Conservation (phyloP, 2,797 vertebrate species). For the Amblyraja radiata region DNA sequence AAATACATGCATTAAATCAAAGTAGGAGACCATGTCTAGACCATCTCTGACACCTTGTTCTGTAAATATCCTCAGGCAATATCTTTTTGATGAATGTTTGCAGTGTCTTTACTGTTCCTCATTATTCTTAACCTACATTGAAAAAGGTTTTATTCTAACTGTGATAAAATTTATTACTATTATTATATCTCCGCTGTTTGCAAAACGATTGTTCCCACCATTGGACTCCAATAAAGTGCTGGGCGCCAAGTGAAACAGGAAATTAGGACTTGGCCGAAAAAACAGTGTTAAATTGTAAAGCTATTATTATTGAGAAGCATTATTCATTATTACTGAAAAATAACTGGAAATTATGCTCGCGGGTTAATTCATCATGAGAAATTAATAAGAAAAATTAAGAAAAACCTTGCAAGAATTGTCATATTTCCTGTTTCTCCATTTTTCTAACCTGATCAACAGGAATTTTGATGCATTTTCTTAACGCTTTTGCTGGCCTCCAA, state of each 20-base stretch:
- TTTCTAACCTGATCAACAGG: not conserved
- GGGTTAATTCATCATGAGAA: not conserved
- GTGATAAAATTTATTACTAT: not conserved
- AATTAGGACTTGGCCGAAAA: not conserved
- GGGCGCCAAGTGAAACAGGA: not conserved
- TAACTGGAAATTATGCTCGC: constrained; percentile 8
- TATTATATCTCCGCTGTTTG: too few species aligned
- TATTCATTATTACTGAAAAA: not conserved
- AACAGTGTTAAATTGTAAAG: not conserved
- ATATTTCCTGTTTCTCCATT: not conserved
- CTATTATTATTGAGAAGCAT: not conserved
- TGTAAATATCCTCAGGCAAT: not conserved
- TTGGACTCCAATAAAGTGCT: not conserved
- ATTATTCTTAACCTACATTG: not conserved
- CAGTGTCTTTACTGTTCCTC: not conserved
- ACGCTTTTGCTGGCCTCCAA: constrained; percentile 3
- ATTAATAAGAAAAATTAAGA: not conserved
- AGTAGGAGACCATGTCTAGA: not conserved
- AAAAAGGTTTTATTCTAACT: not conserved
- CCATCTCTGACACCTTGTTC: not conserved
- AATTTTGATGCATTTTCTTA: not conserved
- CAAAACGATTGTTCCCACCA: not conserved
- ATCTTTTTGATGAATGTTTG: not conserved
- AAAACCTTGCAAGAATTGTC: not conserved
- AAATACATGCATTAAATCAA: not conserved